Percentiles rank a stretch among this genome's conserved stretches.
Conservation (phyloP, 2,888 invertebrate genomes). For the Dexiosoma caninum region DNA sequence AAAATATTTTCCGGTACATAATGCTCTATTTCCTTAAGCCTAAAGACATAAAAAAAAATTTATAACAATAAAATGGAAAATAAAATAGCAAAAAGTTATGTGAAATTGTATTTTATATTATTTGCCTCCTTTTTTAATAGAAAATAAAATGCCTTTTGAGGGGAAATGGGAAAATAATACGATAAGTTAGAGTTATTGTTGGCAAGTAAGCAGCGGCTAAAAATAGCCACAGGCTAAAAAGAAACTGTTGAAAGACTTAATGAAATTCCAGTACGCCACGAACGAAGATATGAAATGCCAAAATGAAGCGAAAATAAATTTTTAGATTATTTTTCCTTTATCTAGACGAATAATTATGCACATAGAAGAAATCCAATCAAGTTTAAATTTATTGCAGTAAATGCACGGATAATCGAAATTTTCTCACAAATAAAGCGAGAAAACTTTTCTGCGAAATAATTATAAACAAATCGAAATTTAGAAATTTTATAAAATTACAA, state of each 20-base stretch:
- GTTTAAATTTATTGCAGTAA: no score
- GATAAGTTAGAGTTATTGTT: constrained; percentile 17
- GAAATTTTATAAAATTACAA: no score
- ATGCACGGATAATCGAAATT: no score
- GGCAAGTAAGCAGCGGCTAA: background rate
- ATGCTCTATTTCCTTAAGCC: constrained; percentile 63
- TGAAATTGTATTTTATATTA: constrained; percentile 42
- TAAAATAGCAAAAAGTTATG: constrained; percentile 43
- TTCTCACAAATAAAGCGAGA: no score
- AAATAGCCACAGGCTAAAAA: background rate
- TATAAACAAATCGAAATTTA: no score
- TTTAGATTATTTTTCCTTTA: background rate
- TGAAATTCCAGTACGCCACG: background rate
- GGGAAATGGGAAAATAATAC: constrained; percentile 8
- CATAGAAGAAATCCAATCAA: no score
- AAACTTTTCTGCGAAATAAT: no score
- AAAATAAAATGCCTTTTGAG: constrained; percentile 19
- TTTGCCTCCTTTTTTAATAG: constrained; percentile 16
- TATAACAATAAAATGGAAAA: constrained; percentile 54
- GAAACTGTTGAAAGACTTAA: background rate
- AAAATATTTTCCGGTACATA: constrained; percentile 60
- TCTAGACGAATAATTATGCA: no score
- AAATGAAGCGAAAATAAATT: background rate
- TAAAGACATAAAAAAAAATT: constrained; percentile 49
- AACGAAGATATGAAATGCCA: background rate